These are phyloP conservation scores for Dolichopus griseipennis DNA, from an alignment of 2,888 invertebrate species.

Conservation along the genomic window DNA sequence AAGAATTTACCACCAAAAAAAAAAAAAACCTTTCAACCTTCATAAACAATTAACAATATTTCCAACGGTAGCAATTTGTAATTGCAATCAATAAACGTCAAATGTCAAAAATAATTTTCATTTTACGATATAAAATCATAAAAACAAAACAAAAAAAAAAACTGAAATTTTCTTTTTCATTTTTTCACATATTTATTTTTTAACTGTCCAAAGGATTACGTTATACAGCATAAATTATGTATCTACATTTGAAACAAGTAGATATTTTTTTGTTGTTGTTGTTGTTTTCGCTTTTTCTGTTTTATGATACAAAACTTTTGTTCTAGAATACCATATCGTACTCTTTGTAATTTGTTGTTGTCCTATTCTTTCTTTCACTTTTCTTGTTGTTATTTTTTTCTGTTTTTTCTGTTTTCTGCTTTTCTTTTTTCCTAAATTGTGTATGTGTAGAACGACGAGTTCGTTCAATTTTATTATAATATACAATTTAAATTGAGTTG, in stretches of 20 bases:
- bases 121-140: neutral
- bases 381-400: too few relatives aligned
- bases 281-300: too few relatives aligned
- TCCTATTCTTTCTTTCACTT: too few relatives aligned
- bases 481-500: conserved; percentile 4
- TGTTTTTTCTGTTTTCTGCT: neutral
- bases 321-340: too few relatives aligned
- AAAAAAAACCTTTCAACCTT: too few relatives aligned
- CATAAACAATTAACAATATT: too few relatives aligned
- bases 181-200: neutral
- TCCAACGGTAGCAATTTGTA: neutral
- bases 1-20: too few relatives aligned
- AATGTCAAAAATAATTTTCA: neutral
- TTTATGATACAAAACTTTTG: neutral
- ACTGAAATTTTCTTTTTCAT: neutral
- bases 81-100: neutral
- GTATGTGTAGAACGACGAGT: neutral
- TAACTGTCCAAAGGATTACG: conserved; percentile 2
- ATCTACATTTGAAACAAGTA: neutral
- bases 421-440: neutral
- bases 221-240: conserved; percentile 4
- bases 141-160: too few relatives aligned
- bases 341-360: too few relatives aligned
- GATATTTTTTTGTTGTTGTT: neutral
- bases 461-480: too few relatives aligned